A percentile compares a stretch with the other conserved stretches of the same genome.
Conservation (phyloP, 1,140 invertebrate genomes). For the Drosophila burlai region DNA sequence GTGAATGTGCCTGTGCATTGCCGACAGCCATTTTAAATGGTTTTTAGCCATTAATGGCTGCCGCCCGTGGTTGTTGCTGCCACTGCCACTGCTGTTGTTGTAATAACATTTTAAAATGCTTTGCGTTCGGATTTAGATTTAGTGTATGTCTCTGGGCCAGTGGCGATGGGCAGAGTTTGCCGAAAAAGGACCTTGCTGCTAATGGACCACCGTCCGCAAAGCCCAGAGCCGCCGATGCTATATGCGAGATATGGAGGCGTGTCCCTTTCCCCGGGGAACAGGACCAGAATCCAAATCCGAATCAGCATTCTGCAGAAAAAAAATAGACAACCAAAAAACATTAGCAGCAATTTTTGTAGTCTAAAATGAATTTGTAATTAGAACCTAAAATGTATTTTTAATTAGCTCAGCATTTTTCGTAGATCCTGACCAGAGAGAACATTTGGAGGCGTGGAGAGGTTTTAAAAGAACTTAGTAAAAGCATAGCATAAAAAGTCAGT, state of each 20-base stretch:
- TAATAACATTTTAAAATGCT: slow-evolving; percentile 83
- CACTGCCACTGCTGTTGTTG: slow-evolving; percentile 54
- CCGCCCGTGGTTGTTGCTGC: slow-evolving; percentile 35
- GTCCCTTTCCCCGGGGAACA: slow-evolving; percentile 15
- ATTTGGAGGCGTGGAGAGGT: background rate
- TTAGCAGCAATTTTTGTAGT: slow-evolving; percentile 65
- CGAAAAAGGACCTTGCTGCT: slow-evolving; percentile 57
- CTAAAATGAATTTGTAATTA: slow-evolving; percentile 80
- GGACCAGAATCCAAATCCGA: slow-evolving; percentile 6
- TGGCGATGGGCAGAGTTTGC: slow-evolving; percentile 32
- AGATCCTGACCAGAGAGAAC: slow-evolving; percentile 7
- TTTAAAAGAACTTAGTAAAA: background rate
- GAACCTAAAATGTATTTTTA: slow-evolving; percentile 64
- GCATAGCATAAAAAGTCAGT: slow-evolving; percentile 7
- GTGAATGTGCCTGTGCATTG: slow-evolving; percentile 52
- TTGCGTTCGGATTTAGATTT: slow-evolving; percentile 73
- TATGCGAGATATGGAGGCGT: slow-evolving; percentile 38
- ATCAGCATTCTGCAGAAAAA: slow-evolving; percentile 9
- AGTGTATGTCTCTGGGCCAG: slow-evolving; percentile 58
- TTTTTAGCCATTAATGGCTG: slow-evolving; percentile 81
- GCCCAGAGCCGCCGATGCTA: slow-evolving; percentile 25
- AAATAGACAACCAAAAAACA: slow-evolving; percentile 37
- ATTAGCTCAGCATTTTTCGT: slow-evolving; percentile 73
- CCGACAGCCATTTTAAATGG: slow-evolving; percentile 80
- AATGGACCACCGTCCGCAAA: slow-evolving; percentile 58